These are phyloP conservation scores for Hyphantria cunea DNA, from an alignment of 1,140 invertebrate species.

Conservation along the genomic window DNA sequence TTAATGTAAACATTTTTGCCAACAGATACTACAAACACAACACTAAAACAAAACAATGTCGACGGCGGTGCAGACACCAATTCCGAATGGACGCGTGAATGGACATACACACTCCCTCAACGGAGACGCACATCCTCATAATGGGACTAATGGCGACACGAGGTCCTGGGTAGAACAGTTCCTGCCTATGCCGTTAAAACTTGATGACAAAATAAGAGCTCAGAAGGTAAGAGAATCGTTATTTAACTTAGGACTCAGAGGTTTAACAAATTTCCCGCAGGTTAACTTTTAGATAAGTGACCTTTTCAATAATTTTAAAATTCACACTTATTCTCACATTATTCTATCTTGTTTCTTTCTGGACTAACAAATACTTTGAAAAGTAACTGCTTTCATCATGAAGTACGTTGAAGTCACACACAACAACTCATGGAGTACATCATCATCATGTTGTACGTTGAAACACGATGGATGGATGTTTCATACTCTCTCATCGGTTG, in stretches of 20 bases:
- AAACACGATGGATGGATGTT: too few species aligned
- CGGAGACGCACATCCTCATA: slow-evolving; percentile 25
- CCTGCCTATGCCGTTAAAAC: slow-evolving; percentile 52
- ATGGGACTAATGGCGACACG: slow-evolving; percentile 34
- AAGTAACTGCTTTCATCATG: too few species aligned
- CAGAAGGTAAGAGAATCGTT: slow-evolving; percentile 46
- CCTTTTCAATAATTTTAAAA: background rate
- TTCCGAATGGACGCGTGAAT: slow-evolving; percentile 34
- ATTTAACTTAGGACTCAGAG: too few species aligned
- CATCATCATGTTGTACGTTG: too few species aligned
- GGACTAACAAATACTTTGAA: too few species aligned
- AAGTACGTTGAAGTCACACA: too few species aligned
- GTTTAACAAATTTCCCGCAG: too few species aligned
- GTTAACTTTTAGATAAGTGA: background rate
- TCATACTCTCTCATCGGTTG: too few species aligned
- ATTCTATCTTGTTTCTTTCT: too few species aligned
- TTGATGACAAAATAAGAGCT: slow-evolving; percentile 55
- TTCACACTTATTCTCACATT: too few species aligned
- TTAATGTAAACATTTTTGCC: background rate
- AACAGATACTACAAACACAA: slow-evolving; percentile 18
- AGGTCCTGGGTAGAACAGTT: slow-evolving; percentile 57
- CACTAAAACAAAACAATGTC: slow-evolving; percentile 37
- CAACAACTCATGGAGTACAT: too few species aligned
- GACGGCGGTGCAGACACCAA: slow-evolving; percentile 41
- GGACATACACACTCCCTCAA: slow-evolving; percentile 31